These are phyloP conservation scores for Pleuronectes platessa DNA, from an alignment of 2,113 vertebrate genomes.

Conservation along the genomic window DNA sequence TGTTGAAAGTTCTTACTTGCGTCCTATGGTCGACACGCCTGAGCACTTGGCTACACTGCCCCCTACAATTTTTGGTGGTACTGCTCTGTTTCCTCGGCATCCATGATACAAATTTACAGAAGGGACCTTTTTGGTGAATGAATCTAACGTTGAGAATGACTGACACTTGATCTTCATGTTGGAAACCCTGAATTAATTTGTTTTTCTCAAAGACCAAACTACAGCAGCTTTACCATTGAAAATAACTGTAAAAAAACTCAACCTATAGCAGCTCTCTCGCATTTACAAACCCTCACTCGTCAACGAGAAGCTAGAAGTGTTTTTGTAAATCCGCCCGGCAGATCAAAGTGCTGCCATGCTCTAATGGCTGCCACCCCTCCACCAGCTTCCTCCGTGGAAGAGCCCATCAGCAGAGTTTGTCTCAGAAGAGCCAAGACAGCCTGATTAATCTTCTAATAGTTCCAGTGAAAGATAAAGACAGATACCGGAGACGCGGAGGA, in stretches of 20 bases:
- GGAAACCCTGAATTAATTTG: background rate
- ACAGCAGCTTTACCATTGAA: background rate
- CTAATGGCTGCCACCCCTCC: constrained; percentile 77
- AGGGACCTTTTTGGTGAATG: no score
- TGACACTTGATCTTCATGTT: background rate
- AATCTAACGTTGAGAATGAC: background rate
- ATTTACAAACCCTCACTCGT: constrained; percentile 43
- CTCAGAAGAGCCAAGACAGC: constrained; percentile 59
- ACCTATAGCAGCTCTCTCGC: constrained; percentile 35
- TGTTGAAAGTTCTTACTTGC: no score
- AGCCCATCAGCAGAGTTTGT: constrained; percentile 60
- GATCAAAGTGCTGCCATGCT: constrained; percentile 78
- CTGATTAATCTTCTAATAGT: constrained; percentile 75
- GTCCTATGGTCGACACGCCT: no score
- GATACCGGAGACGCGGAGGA: constrained; percentile 47
- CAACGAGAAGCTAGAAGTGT: constrained; percentile 58
- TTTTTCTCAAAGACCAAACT: background rate
- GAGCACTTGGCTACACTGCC: no score
- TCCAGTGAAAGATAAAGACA: constrained; percentile 53
- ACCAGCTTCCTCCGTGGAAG: constrained; percentile 66
- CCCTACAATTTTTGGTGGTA: no score
- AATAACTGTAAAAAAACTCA: constrained; percentile 26
- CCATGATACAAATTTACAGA: no score
- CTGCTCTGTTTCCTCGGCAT: no score
- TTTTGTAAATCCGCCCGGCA: constrained; percentile 73